phyloP scores from a whole-genome alignment of 1,140 invertebrate genomes.

The Atopsyche davidsoni region DNA sequence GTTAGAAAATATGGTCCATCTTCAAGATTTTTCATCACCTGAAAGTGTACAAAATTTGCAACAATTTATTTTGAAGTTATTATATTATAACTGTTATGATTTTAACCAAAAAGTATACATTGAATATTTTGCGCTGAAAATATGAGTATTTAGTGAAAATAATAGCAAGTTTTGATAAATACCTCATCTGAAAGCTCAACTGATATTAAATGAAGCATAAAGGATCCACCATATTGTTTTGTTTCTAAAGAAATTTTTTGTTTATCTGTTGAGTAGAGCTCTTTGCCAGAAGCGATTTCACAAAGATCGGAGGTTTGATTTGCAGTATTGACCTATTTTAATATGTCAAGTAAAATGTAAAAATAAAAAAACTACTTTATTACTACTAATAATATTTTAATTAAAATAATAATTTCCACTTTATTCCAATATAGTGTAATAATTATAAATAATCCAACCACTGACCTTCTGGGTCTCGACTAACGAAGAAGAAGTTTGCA shows the following conservation, averaged over 20 bases:
- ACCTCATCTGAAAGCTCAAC: constrained; percentile 10
- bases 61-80: neutral
- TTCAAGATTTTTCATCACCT: constrained; percentile 5
- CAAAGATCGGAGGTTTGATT: neutral
- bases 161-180: neutral
- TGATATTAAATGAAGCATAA: constrained; percentile 12
- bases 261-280: neutral
- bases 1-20: constrained; percentile 7
- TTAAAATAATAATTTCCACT: no score
- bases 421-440: no score
- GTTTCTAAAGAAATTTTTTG: no score
- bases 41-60: neutral
- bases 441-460: no score
- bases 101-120: neutral
- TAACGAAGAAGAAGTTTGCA: no score
- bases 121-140: neutral
- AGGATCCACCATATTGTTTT: neutral
- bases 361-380: neutral
- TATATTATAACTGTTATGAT: constrained; percentile 4
- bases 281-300: neutral
- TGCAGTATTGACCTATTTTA: neutral
- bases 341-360: neutral
- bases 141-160: neutral
- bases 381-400: neutral
- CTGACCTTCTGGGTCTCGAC: no score